Evolutionary conservation across 2,888 invertebrate species (phyloP), one percentile per base, ranked within the genome.

Genomic region (Heliconius charithonia): DNA sequence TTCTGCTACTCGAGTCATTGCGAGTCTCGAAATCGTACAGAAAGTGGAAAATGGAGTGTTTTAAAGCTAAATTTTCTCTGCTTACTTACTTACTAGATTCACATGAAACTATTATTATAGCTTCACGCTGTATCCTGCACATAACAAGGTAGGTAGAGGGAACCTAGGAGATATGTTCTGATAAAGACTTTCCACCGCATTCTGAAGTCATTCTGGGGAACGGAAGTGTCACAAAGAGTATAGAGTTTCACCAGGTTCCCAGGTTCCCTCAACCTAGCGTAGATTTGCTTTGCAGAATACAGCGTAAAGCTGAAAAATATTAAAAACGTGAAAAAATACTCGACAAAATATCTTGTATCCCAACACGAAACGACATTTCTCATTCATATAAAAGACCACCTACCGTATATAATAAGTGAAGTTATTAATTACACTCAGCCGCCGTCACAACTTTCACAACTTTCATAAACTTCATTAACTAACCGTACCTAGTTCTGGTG

Each of bases 381-480:
- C 62, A 62, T 62, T 10, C 25, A 62, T n/a, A 62, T 62, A 62
- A 62, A 62, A 62, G 12, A 3, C 62, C 2, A 62, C 45, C 45
- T 13, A 62, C n/a, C 22, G 12, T 62, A 63, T 4, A 63, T 25
- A 63, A n/a, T 41, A 67, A 41, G 41, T 37, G 41, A 41, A 67
- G 25, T 41, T 41, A 67, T 41, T 67, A 67, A 67, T 67, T 41
- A 67, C 41, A 37, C 67, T n/a, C n/a, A 22, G 19, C n/a, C 41
- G 4, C 41, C 41, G n/a, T 29, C 67, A 67, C 67, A 41, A 45
- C 32, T 32, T 32, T 32, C 32, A 32, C 77, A 82, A 86, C 85
- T 85, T 85, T 83, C 82, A 65, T 79, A 82, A 83, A 85, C 83
- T 86, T 86, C 83, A 86, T 87, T 85, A 86, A 84, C 85, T 82